Percentiles rank a stretch among this genome's conserved stretches.
Evolutionary conservation across 2,797 vertebrate species (phyloP).

Genomic region (Pachyuromys duprasi): DNA sequence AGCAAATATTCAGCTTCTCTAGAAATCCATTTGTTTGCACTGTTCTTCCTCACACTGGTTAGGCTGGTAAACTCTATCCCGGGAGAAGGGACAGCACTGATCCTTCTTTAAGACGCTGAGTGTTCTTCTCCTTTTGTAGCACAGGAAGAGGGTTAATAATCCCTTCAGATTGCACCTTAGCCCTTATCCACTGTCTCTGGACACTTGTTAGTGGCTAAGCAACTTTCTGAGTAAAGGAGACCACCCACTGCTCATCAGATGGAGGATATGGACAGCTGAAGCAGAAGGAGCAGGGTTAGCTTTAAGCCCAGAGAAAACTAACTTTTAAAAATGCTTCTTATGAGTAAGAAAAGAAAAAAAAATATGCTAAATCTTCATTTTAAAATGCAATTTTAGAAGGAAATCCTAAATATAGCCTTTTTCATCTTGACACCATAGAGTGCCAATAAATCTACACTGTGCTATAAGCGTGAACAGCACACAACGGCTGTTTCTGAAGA

Average conservation of each 20-base stretch:
- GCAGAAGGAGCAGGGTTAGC: neutral
- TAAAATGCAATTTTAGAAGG: neutral
- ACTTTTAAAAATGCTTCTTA: slow-evolving; percentile 6
- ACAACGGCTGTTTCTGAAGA: neutral
- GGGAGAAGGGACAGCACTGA: fast-evolving
- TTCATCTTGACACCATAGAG: neutral
- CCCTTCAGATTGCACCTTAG: neutral
- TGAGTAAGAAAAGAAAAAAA: neutral
- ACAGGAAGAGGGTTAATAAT: neutral
- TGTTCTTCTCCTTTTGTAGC: neutral
- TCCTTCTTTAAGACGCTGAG: neutral
- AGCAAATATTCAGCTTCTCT: neutral
- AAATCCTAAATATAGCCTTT: neutral
- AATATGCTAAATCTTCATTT: neutral
- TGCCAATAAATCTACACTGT: neutral
- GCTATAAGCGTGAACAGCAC: neutral
- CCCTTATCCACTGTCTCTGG: neutral
- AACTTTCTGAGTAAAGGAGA: neutral
- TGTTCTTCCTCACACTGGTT: neutral
- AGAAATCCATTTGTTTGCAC: neutral
- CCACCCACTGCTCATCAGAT: neutral
- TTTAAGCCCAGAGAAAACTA: neutral
- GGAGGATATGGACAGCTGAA: neutral
- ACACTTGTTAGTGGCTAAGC: neutral
- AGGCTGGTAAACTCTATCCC: neutral